Percentiles rank a stretch among this genome's conserved stretches.
These are phyloP conservation scores for Siderastrea radians DNA, from an alignment of 92 coral and sea anemone species.

Conservation along the genomic window DNA sequence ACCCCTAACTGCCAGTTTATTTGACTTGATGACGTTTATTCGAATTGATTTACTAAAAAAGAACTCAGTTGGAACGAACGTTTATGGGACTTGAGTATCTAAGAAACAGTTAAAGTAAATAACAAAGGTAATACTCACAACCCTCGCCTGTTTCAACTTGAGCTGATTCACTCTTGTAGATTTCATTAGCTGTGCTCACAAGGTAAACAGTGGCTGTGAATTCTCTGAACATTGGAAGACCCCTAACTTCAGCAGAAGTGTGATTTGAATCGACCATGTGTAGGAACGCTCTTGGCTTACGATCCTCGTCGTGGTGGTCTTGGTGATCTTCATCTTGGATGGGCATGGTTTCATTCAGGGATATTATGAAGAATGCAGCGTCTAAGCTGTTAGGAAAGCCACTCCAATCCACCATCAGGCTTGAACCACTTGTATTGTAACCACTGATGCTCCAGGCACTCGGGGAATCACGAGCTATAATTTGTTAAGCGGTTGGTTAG, in stretches of 20 bases:
- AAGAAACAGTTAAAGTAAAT: not conserved
- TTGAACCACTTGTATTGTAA: conserved; percentile 58
- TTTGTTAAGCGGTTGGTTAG: too few relatives aligned
- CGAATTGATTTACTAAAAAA: too few relatives aligned
- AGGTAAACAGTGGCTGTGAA: not conserved
- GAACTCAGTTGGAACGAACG: too few relatives aligned
- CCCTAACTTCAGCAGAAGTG: not conserved
- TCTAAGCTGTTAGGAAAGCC: conserved; percentile 30
- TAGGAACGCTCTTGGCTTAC: not conserved
- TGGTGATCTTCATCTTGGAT: not conserved
- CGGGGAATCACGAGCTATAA: not conserved
- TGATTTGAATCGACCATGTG: not conserved
- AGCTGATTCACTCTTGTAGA: conserved; percentile 56
- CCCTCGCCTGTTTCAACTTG: conserved; percentile 64
- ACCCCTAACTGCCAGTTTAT: too few relatives aligned
- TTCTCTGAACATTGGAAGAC: not conserved
- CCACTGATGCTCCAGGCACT: conserved; percentile 54
- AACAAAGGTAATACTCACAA: conserved; percentile 42
- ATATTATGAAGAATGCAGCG: conserved; percentile 55
- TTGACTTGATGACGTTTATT: too few relatives aligned
- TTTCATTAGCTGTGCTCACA: conserved; percentile 29
- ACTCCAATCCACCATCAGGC: conserved; percentile 69
- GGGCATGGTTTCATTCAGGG: conserved; percentile 1
- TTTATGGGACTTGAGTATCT: too few relatives aligned
- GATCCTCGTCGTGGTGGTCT: not conserved